phyloP scores from a whole-genome alignment of 2,113 vertebrate genomes.

The Mastomys natalensis region DNA sequence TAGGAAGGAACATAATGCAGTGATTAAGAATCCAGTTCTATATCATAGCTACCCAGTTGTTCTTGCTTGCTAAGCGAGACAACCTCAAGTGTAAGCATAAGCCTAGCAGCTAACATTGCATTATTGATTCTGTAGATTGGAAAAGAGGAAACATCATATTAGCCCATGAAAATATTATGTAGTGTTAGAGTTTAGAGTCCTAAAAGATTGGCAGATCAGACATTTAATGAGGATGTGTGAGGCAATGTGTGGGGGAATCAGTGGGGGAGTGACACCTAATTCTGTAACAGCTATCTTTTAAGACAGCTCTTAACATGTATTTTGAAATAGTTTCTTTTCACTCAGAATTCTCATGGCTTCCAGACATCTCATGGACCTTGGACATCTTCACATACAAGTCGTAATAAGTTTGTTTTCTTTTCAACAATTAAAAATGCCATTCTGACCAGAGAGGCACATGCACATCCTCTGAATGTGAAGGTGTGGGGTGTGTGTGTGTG shows the following conservation, averaged over 20 bases:
- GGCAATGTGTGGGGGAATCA: too few relatives aligned
- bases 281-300: neutral
- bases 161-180: too few relatives aligned
- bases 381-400: neutral
- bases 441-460: neutral
- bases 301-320: neutral
- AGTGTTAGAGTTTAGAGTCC: neutral
- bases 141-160: neutral
- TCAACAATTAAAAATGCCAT: neutral
- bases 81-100: constrained; percentile 54
- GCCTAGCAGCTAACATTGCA: neutral
- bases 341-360: neutral
- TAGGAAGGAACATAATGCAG: constrained; percentile 33
- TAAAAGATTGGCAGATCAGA: neutral
- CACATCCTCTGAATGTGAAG: neutral
- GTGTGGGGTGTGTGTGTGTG: too few relatives aligned
- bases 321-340: neutral
- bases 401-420: neutral
- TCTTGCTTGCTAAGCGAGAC: constrained; percentile 57
- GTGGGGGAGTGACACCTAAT: neutral
- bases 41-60: constrained; percentile 46
- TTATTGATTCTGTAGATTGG: neutral
- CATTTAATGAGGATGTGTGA: neutral
- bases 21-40: constrained; percentile 57
- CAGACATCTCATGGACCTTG: neutral